Percentiles rank a stretch among this genome's conserved stretches.
Conservation (phyloP, 2,113 vertebrate species). For the Periophthalmodon schlosseri region DNA sequence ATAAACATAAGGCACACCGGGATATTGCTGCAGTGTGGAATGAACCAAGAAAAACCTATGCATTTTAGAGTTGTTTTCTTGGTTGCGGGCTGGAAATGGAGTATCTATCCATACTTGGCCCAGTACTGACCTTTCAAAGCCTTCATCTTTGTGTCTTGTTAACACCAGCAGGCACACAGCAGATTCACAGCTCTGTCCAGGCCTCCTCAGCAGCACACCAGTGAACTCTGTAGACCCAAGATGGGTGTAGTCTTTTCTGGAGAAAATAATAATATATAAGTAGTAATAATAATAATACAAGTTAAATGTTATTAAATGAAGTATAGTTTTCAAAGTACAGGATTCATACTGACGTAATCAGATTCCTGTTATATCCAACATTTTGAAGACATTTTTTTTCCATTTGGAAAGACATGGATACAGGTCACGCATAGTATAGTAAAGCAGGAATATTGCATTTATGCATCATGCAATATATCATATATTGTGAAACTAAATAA, state of each 20-base stretch:
- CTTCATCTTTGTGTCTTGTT: slow-evolving; percentile 36
- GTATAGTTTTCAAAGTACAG: not conserved
- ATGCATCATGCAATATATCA: not conserved
- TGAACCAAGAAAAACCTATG: slow-evolving; percentile 2
- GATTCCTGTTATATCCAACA: too few relatives aligned
- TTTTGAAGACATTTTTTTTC: too few relatives aligned
- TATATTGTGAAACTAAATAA: not conserved
- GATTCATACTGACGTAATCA: not conserved
- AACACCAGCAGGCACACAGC: slow-evolving; percentile 32
- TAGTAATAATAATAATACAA: too few relatives aligned
- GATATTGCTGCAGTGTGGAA: slow-evolving; percentile 14
- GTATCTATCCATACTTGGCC: slow-evolving; percentile 35
- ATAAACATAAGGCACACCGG: not conserved
- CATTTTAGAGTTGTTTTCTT: slow-evolving; percentile 22
- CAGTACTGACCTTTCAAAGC: slow-evolving; percentile 49
- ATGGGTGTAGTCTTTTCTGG: not conserved
- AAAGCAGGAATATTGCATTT: too few relatives aligned
- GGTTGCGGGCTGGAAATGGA: slow-evolving; percentile 28
- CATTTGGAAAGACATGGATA: too few relatives aligned
- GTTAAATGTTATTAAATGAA: not conserved
- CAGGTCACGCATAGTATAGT: too few relatives aligned
- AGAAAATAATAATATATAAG: too few relatives aligned
- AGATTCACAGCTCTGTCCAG: slow-evolving; percentile 22
- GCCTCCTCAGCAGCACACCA: slow-evolving; percentile 14
- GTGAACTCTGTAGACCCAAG: slow-evolving; percentile 9